Conservation (phyloP, 2,888 invertebrate species). For the Ormyrus nitidulus region DNA sequence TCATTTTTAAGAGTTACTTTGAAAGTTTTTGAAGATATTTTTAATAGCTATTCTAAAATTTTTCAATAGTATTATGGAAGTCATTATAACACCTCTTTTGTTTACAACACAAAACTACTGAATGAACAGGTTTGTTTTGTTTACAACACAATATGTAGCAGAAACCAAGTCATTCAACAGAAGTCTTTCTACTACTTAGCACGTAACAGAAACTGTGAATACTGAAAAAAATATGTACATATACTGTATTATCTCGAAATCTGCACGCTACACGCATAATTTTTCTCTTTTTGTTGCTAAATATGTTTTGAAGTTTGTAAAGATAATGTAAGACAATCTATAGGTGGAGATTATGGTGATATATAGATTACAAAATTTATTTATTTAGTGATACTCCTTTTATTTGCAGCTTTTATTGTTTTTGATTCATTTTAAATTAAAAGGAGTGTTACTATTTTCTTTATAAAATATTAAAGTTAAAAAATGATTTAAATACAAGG, state of each 20-base stretch:
- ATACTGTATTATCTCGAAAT: conserved; percentile 19
- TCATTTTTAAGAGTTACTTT: conserved; percentile 47
- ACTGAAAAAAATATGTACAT: conserved; percentile 25
- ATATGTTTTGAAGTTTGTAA: conserved; percentile 35
- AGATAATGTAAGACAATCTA: conserved; percentile 18
- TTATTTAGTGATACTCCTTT: too few species aligned
- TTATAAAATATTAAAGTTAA: too few species aligned
- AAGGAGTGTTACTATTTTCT: too few species aligned
- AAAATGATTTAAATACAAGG: too few species aligned
- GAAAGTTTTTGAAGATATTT: conserved; percentile 49
- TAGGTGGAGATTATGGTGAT: conserved; percentile 46
- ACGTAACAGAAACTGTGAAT: conserved; percentile 32
- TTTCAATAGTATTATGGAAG: conserved; percentile 25
- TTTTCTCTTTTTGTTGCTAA: conserved; percentile 45
- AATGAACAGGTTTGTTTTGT: conserved; percentile 34
- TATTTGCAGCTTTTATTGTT: too few species aligned
- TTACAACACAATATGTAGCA: conserved; percentile 7
- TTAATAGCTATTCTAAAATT: conserved; percentile 17
- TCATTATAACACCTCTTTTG: conserved; percentile 12
- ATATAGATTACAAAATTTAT: background rate
- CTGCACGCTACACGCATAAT: conserved; percentile 47
- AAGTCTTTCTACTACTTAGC: conserved; percentile 2
- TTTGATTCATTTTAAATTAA: too few species aligned
- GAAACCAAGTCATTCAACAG: too few species aligned
- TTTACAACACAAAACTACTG: background rate